Evolutionary conservation across 2,888 invertebrate genomes (phyloP).

Genomic region (Danaus chrysippus): DNA sequence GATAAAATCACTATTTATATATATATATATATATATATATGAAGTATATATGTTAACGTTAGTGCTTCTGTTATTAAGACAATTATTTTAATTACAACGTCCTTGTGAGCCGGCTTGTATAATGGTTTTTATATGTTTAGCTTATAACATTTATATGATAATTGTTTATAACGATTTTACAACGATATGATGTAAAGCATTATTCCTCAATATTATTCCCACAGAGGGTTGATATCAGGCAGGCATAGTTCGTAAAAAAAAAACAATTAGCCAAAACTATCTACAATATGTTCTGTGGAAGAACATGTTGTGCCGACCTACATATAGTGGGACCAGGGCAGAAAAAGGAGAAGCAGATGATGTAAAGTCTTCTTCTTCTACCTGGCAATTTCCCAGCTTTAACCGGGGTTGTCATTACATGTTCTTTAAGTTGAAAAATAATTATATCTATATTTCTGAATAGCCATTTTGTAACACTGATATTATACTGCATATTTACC

Average conservation of each 20-base stretch:
- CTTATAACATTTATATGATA: background rate
- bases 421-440: background rate
- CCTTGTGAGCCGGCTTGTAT: slow-evolving; percentile 23
- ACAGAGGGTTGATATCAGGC: no score
- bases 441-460: background rate
- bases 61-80: slow-evolving; percentile 24
- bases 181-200: no score
- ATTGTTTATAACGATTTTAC: slow-evolving; percentile 3
- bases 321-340: no score
- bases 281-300: no score
- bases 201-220: no score
- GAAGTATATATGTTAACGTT: slow-evolving; percentile 12
- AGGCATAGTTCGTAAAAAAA: no score
- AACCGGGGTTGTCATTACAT: no score
- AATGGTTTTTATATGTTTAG: slow-evolving; percentile 12
- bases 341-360: no score
- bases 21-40: background rate
- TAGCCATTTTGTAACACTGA: background rate
- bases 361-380: no score
- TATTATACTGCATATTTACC: background rate
- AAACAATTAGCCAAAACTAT: no score
- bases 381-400: no score
- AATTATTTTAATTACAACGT: slow-evolving; percentile 29
- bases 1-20: background rate
- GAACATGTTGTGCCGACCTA: no score